Evolutionary conservation across 1,140 invertebrate species (phyloP), one percentile per base, ranked within the genome.

Genomic region (Lasioglossum albipes): DNA sequence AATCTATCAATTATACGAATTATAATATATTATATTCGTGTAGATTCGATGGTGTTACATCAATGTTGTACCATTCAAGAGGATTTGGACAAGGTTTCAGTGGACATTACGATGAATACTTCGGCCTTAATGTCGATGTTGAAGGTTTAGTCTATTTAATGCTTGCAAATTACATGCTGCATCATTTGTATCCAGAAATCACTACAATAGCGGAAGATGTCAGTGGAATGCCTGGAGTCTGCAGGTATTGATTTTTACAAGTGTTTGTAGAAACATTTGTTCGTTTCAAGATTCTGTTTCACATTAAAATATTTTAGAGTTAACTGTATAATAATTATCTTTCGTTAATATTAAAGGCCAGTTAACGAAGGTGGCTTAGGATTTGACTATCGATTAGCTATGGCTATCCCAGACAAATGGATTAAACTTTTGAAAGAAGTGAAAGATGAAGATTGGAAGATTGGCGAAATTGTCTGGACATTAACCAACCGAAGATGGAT

Each of bases 321-420:
- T 64, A 64, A 66, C 72, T 41, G 45, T 62, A 16, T 31, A 71
- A 20, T 69, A 61, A 73, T 65, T 18, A 22, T 54, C 57, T 76
- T 13, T 3, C 59, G 27, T 73, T 36, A 61, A 66, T 74, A 57
- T 75, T 71, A 7, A 59, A 93, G 92, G 5, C 98, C 99, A 2
- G 96, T 99, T 0, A 89, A 93, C 27, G 98, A 99, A 94, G 99
- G 98, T 64, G 98, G 98, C 12, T 94, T 96, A 75, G 99, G 99
- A 2, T 99, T 99, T 93, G 99, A 99, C 92, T 99, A 98, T 94
- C 96, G 99, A 54, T 94, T 99, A 22, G 99, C 96, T 31, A 99
- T 99, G 99, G 98, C 99, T 13, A 98, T 99, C 87, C 99, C 99
- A 0, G 99, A 99, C 93, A 98, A 98, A 93, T 99, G 99, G 99